phyloP scores from a whole-genome alignment of 2,113 vertebrate species.

The Sturnira hondurensis region DNA sequence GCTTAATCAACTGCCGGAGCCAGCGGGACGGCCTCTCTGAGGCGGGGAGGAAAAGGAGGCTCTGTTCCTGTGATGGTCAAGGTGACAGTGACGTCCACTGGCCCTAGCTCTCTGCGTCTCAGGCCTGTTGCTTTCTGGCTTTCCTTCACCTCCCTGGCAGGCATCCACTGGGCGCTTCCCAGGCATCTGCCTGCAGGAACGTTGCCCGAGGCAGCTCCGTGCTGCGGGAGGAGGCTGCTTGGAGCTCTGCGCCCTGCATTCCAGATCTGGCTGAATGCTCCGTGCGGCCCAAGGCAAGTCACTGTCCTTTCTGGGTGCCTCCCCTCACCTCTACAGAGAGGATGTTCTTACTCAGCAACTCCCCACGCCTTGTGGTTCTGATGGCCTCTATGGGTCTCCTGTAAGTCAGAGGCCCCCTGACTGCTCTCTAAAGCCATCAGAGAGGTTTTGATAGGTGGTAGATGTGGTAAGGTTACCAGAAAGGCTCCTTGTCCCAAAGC shows the following conservation, averaged over 20 bases:
- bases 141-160: neutral
- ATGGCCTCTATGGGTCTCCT: neutral
- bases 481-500: neutral
- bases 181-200: neutral
- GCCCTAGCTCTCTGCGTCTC: neutral
- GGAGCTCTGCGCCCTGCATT: neutral
- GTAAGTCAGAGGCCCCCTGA: neutral
- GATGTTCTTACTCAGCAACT: no score
- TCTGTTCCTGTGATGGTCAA: neutral
- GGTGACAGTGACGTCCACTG: neutral
- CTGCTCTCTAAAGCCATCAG: neutral
- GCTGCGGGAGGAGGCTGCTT: neutral
- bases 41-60: accelerated
- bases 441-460: neutral
- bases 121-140: neutral
- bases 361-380: neutral
- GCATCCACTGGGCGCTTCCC: neutral
- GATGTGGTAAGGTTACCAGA: neutral
- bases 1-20: neutral
- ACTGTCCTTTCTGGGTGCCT: neutral
- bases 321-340: neutral
- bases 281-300: neutral
- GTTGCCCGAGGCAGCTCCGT: neutral
- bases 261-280: neutral
- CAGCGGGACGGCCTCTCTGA: neutral